Percentiles rank a stretch among this genome's conserved stretches.
phyloP scores from a whole-genome alignment of 2,797 vertebrate genomes.

The Petrocephalus sullivani region DNA sequence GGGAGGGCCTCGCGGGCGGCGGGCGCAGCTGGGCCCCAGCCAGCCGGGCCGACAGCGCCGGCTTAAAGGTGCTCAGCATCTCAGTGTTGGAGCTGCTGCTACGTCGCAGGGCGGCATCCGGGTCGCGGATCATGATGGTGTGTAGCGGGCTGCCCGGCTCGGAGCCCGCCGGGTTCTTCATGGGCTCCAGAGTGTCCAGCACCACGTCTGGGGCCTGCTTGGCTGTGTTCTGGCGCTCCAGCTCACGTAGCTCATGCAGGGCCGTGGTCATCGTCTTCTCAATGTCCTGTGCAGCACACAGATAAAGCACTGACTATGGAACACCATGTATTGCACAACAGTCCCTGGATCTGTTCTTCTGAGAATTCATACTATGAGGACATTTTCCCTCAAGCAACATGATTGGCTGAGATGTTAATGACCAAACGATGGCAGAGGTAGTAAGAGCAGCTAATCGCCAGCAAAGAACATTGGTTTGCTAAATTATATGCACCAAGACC shows the following conservation, averaged over 20 bases:
- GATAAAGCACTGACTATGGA: not conserved
- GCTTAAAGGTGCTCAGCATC: conserved; percentile 98
- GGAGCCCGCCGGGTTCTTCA: conserved; percentile 84
- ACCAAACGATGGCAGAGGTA: not conserved
- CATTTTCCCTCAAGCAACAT: not conserved
- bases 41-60: conserved; percentile 79
- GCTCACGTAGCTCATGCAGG: conserved; percentile 86
- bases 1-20: conserved; percentile 72
- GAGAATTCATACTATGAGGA: not conserved
- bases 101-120: conserved; percentile 87
- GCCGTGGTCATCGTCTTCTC: conserved; percentile 98
- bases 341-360: not conserved
- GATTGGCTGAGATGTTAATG: not conserved
- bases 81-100: conserved; percentile 88
- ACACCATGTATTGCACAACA: not conserved
- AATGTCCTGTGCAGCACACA: conserved; percentile 71
- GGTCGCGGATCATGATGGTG: conserved; percentile 95
- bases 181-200: conserved; percentile 88
- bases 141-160: conserved; percentile 89
- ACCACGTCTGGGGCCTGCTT: conserved; percentile 96
- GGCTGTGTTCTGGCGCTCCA: conserved; percentile 88
- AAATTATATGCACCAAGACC: not conserved
- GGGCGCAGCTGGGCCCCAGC: conserved; percentile 84
- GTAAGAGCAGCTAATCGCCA: not conserved
- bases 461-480: not conserved